Evolutionary conservation across 1,140 invertebrate genomes (phyloP), one percentile per base, ranked within the genome.

Genomic region (Papilio helenus): DNA sequence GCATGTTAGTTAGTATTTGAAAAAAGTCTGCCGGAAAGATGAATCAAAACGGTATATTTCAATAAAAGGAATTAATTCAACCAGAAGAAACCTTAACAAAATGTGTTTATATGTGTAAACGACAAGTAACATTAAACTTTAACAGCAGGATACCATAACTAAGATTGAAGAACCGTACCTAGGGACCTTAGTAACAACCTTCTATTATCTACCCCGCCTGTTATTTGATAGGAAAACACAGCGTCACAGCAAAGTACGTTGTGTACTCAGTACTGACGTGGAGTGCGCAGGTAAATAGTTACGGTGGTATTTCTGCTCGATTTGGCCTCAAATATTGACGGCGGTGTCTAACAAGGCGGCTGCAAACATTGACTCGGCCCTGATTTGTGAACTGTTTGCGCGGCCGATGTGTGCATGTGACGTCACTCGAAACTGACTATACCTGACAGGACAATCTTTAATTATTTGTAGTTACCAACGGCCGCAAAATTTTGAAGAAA

Each of bases 291-390:
- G 26, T 8, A 68, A 68, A 68, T 68, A 68, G 23, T 16, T 14
- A n/a, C 44, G 72, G 20, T 23, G 18, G 44, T 49, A 23, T 74
- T 74, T 74, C 42, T 74, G 39, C 72, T 26, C 72, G 23, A 44
- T 74, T 74, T 42, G 72, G 72, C 44, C n/a, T 74, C 72, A 74
- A 74, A 74, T 74, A 74, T 74, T 74, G 72, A 49, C 39, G 39
- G 39, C n/a, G 72, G n/a, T 26, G 72, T 23, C 72, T 74, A 51
- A 74, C 72, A 49, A 68, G 42, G 23, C 44, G 10, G 72, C 72
- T 44, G 72, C 72, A 74, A 74, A 74, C 72, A 74, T 74, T 74
- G 39, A 74, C 72, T 49, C 20, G 72, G 9, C 72, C 42, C n/a
- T 49, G 39, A 49, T 68, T 68, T 29, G 61, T 68, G 23, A 68